Evolutionary conservation across 2,888 invertebrate genomes (phyloP), one percentile per base, ranked within the genome.

Genomic region (Torymus texanus): DNA sequence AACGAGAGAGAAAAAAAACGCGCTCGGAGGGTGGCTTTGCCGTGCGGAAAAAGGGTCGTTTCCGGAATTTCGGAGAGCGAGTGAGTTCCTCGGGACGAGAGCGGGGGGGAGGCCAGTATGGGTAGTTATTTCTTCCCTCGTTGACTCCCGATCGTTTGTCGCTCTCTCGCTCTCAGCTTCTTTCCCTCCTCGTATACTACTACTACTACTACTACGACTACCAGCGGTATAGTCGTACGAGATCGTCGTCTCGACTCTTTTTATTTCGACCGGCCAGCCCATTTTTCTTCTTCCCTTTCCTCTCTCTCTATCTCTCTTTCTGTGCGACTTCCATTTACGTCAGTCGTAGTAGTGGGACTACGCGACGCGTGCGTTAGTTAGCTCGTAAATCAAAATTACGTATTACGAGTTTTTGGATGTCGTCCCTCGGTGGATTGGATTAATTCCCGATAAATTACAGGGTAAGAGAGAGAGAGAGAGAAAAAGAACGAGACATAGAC

Each of bases 141-240:
- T 82, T 84, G 82, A 84, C 81, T 84, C 82, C 81, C 80, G 80
- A 82, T 83, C 81, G 83, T 84, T 83, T 83, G 82, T 82, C 82
- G 82, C 74, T 79, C 81, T 50, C 78, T 75, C 70, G 62, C 75
- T 21, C 21, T 21, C 21, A 21, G 21, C 21, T 62, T 67, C 68
- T 41, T 41, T 53, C 63, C 56, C 14, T 72, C 59, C 63, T 61
- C 68, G 68, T 72, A 71, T 56, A 74, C 21, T 21, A 21, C 21
- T 2, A 21, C 21, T 21, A 21, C 21, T 21, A 21, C 21, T 21
- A 21, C 21, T 21, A 21, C 21, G 1, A 21, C 21, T 21, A 21
- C 1, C 2, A 2, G 21, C 1, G 21, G 21, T 21, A 21, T 21
- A 21, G 21, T 21, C 21, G 21, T 21, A 21, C 21, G 21, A 61